Percentiles rank a stretch among this genome's conserved stretches.
These are phyloP conservation scores for Lipophrys pholis DNA, from an alignment of 2,113 vertebrate genomes.

Conservation along the genomic window DNA sequence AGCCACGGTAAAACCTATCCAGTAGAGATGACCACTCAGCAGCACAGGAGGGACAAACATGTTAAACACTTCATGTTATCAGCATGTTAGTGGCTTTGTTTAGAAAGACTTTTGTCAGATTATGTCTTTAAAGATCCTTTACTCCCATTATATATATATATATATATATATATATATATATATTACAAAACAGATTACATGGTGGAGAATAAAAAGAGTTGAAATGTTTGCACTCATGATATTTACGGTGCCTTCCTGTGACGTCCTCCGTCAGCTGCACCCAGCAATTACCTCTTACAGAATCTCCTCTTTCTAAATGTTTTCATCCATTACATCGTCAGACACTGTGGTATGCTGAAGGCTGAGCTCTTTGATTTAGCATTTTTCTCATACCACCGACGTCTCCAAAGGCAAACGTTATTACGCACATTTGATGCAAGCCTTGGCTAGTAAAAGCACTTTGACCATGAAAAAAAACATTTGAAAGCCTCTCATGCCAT, in stretches of 20 bases:
- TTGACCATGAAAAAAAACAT: constrained; percentile 5
- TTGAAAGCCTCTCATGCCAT: constrained; percentile 40
- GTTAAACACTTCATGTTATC: too few relatives aligned
- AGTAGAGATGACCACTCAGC: too few relatives aligned
- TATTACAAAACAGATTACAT: neutral
- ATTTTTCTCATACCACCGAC: neutral
- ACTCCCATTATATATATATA: too few relatives aligned
- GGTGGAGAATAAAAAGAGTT: neutral
- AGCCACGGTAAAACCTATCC: neutral
- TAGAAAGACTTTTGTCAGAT: too few relatives aligned
- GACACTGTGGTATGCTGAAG: neutral
- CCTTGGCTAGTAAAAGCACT: neutral
- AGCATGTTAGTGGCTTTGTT: too few relatives aligned
- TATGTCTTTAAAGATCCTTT: too few relatives aligned
- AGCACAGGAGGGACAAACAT: too few relatives aligned
- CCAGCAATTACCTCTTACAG: neutral
- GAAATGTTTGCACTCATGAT: constrained; percentile 10
- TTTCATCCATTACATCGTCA: constrained; percentile 22
- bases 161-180: too few relatives aligned
- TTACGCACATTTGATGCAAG: constrained; percentile 3
- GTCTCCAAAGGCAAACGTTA: neutral
- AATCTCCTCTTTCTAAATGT: constrained; percentile 3
- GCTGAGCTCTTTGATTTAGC: constrained; percentile 1
- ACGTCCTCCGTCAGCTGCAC: neutral
- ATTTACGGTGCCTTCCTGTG: constrained; percentile 7